phyloP scores from a whole-genome alignment of 2,797 vertebrate species.

The Fratercula arctica region DNA sequence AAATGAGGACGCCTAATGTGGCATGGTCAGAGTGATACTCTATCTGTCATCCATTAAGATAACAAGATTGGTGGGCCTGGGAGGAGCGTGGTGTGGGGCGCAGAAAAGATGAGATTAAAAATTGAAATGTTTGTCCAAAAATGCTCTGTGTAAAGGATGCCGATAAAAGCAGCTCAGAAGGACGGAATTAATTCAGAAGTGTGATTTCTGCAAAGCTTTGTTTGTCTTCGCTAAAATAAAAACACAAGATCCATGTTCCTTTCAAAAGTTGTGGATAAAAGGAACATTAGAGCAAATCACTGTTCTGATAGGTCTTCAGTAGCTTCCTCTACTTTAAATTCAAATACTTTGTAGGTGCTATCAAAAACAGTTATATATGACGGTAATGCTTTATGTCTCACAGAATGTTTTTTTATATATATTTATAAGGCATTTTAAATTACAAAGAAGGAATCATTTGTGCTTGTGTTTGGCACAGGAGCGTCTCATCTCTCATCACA shows the following conservation, averaged over 20 bases:
- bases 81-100: not conserved
- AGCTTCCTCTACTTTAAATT: slow-evolving; percentile 8
- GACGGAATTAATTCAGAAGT: slow-evolving; percentile 35
- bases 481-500: not conserved
- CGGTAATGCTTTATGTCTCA: slow-evolving; percentile 3
- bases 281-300: not conserved
- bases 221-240: slow-evolving; percentile 19
- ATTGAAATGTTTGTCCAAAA: slow-evolving; percentile 45
- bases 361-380: slow-evolving; percentile 46
- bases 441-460: not conserved
- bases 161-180: slow-evolving; percentile 49
- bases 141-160: slow-evolving; percentile 19
- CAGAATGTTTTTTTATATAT: not conserved
- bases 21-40: slow-evolving; percentile 77
- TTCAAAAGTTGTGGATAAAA: not conserved
- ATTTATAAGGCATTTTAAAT: slow-evolving; percentile 20
- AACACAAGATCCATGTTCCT: not conserved
- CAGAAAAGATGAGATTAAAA: slow-evolving; percentile 56
- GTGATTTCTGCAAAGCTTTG: slow-evolving; percentile 3
- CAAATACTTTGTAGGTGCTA: not conserved
- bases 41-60: slow-evolving; percentile 89
- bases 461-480: not conserved
- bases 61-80: slow-evolving; percentile 86
- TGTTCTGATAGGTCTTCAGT: not conserved
- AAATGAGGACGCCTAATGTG: slow-evolving; percentile 89